Evolutionary conservation across 2,888 invertebrate species (phyloP), one percentile per base, ranked within the genome.

Genomic region (Ethmia dodecea): DNA sequence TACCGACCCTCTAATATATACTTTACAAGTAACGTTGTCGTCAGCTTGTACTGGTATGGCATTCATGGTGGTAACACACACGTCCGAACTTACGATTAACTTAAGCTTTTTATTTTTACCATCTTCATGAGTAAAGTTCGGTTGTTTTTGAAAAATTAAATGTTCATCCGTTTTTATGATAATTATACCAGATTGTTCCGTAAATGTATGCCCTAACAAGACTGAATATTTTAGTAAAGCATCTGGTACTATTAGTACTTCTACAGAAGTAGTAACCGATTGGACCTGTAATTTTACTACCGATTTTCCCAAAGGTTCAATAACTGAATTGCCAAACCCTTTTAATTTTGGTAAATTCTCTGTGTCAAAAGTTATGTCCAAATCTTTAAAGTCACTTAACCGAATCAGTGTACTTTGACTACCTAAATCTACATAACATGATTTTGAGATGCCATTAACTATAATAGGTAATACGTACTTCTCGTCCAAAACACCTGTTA

Each of bases 221-320:
- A 37, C 27, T 5, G 37, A 27, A 8, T 31, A 13, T 22, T 39
- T 28, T 9, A 39, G 26, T 3, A 35, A 22, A 1, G 14, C 24
- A 30, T 39, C 35, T 6, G 25, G 28, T 3, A 39, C 39, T 10
- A 39, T 10, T n/a, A 33, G 22, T 20, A 38, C 16, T 4, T 38
- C 31, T n/a, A 38, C 28, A n/a, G 5, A 10, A 8, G 13, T 13
- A 8, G 3, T 15, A 24, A 38, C 28, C 10, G 16, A 10, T 11
- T 38, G 34, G 3, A 30, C 12, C 12, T 30, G 6, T 20, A 30
- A 10, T 2, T 20, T 6, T 3, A 30, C n/a, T 11, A 24, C 14
- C 13, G 3, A 8, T 4, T 29, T 25, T 3, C 16, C 29, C 3
- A 28, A 3, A 1, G 32, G 38, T 9, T 28, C 22, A 14, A 31